Evolutionary conservation across 35 echinoderm and acorn worm species (phyloP).

Genomic region (Strongylocentrotus purpuratus): DNA sequence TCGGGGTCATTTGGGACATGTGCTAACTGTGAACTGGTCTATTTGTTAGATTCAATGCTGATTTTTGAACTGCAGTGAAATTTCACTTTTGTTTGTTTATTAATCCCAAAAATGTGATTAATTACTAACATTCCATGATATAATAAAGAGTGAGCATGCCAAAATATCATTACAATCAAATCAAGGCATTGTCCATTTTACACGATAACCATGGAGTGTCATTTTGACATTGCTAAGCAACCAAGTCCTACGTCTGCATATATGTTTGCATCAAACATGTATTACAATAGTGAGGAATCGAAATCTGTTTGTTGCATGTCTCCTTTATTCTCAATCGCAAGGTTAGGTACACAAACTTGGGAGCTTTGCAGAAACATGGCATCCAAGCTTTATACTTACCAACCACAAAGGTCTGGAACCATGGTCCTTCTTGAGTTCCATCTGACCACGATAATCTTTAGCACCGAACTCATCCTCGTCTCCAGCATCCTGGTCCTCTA

Average conservation of each 20-base stretch:
- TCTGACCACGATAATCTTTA: slow-evolving; percentile 85
- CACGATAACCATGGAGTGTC: too few species aligned
- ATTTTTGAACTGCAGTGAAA: too few species aligned
- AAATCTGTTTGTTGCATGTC: neutral
- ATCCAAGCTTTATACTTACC: slow-evolving; percentile 60
- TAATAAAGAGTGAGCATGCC: too few species aligned
- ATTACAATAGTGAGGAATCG: neutral
- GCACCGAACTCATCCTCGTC: slow-evolving; percentile 97
- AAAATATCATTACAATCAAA: too few species aligned
- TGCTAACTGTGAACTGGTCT: too few species aligned
- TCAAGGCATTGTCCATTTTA: too few species aligned
- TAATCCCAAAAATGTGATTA: too few species aligned
- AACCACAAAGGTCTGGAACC: slow-evolving; percentile 91
- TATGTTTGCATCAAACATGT: neutral
- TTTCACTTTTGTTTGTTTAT: too few species aligned
- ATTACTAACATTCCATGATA: too few species aligned
- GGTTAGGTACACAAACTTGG: neutral
- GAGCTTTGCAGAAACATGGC: neutral
- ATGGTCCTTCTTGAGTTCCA: slow-evolving; percentile 89
- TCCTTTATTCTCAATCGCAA: neutral
- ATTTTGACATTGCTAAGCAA: neutral
- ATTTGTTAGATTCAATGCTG: too few species aligned
- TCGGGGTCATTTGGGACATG: too few species aligned
- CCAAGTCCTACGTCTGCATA: neutral
- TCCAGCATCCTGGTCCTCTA: slow-evolving; percentile 55